Base-by-base conservation (phyloP, 2,888 invertebrate genomes). In the Digitonthophagus gazella region DNA sequence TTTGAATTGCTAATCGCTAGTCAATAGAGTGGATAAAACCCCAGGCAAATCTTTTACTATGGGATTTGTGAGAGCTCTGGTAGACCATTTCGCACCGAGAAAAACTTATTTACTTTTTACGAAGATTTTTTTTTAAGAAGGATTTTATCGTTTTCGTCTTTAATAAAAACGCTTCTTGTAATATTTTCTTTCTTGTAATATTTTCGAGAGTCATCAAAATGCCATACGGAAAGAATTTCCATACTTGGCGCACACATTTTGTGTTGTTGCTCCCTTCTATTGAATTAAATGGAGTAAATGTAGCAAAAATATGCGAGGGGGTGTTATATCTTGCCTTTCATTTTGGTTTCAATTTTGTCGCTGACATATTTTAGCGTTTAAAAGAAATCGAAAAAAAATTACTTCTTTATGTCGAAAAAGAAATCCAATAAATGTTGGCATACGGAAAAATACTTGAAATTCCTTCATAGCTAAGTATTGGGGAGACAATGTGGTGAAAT, bases 281-380 rank as follows among this genome's bases (percentile, higher is more conserved):
- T 20, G 61, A 20, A 61, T 61, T 61, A 61, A 61, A 18, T 20
- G 61, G 19, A 18, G 61, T 61, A 61, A 61, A 61, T 19, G 61
- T 61, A 20, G n/a, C 61, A 20, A 20, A 61, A 61, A 61, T 61
- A 61, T 61, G 61, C 61, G 61, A 61, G 3, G 61, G 28, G 28
- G 28, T 8, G 28, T 44, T 44, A 44, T 44, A 44, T 44, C 28
- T 44, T 44, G 28, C 28, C 11, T 44, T 44, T 44, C 28, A 44
- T 44, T 11, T 44, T 44, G 11, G 28, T 11, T 6, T 6, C 28
- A 44, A 44, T 44, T 44, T 44, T 44, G 28, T 44, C 6, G 28
- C 28, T 44, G 28, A 44, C 28, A 44, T 11, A 11, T 44, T 44
- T 44, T 44, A 11, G 8, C 28, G 28, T 44, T 44, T 44, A 44